Base-by-base conservation (phyloP, 2,113 vertebrate species). In the zebrafish (Danio rerio) region DNA sequence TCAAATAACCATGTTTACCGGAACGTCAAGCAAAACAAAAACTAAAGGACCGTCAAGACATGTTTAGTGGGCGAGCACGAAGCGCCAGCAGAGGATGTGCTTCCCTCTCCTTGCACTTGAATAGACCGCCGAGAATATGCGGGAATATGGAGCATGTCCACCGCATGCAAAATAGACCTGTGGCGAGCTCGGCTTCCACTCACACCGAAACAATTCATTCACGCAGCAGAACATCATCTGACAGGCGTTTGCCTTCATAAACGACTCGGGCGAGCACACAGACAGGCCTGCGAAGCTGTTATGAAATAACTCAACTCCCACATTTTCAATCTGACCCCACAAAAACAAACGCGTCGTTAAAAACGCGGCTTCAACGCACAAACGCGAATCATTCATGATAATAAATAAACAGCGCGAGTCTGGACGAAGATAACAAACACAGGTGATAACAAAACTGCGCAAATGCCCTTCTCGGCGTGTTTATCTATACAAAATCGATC, bases 131-230 rank as follows among this genome's bases (percentile, higher is more conserved):
- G 52, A 66, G 77, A 66, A 66, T 31, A 31, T 53, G 77, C 61
- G 77, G 77, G 76, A 78, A 78, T 55, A 79, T 66, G 21, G 16
- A 79, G 61, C 61, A 43, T 13, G 76, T 53, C 76, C 49, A 9
- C 49, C n/a, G 62, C 47, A 78, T 79, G 77, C 77, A 66, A 66
- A 31, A 79, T 53, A 52, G 62, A 79, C 13, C 47, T 62, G 74
- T 49, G 58, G 56, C 56, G 74, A 76, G 74, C 43, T 49, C 13
- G 45, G 56, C 43, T 78, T 63, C 4, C 61, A 43, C 42, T 31
- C 12, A 15, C 42, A 43, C 61, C 42, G 62, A 18, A 53, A 66
- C 49, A 53, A 53, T 79, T 43, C 21, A 10, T 11, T 6, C 58
- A 62, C 40, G 47, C 58, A 13, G 10, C n/a, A 49, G 73, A 76